These are phyloP conservation scores for Chironomus tepperi DNA, from an alignment of 1,140 invertebrate genomes.

Conservation along the genomic window DNA sequence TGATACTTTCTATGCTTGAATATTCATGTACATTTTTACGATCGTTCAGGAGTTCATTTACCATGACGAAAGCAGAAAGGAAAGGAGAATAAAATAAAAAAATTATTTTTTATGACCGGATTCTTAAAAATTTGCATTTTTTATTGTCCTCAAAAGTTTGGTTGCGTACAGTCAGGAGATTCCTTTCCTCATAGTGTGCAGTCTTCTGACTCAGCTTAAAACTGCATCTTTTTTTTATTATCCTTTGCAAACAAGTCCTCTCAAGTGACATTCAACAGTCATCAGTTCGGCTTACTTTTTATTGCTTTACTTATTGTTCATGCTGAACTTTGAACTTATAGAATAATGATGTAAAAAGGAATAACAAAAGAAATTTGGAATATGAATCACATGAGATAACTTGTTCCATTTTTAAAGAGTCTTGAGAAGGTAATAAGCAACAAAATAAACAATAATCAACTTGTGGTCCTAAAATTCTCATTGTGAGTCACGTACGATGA, in stretches of 20 bases:
- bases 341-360: not conserved
- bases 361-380: not conserved
- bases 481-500: no score
- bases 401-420: no score
- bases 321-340: not conserved
- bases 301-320: not conserved
- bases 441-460: no score
- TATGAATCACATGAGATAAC: no score
- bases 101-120: not conserved
- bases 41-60: not conserved
- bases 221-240: not conserved
- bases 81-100: not conserved
- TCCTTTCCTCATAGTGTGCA: not conserved
- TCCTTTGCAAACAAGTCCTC: not conserved
- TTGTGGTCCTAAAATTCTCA: no score
- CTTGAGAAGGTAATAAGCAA: no score
- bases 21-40: not conserved
- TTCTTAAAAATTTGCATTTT: slow-evolving; percentile 9
- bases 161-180: not conserved
- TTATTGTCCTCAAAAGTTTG: not conserved
- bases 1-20: not conserved
- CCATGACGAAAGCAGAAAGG: not conserved
- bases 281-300: not conserved
- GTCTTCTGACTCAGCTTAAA: not conserved
- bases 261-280: not conserved